Evolutionary conservation across 1,140 invertebrate species (phyloP), one percentile per base, ranked within the genome.

Genomic region (Proales similis): DNA sequence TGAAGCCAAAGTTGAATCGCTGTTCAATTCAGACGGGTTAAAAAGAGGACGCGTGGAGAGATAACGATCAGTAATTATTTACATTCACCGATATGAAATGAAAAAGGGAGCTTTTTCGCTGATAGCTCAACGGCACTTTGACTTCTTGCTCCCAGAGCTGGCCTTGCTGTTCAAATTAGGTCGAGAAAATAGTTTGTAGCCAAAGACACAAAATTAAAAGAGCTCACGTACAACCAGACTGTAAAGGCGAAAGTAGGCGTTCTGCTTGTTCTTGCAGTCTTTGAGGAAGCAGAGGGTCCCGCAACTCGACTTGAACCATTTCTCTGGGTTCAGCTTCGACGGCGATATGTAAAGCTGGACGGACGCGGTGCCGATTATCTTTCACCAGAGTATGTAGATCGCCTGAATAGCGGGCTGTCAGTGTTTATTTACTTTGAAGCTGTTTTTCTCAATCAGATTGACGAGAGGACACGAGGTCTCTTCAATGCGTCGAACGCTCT

Each of bases 281-380:
- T 42, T 57, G 5, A 57, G 36, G 14, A 57, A 57, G 20, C 51
- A 57, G 12, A 57, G 39, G 19, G 51, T 57, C 7, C 51, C 51
- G 17, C 36, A 42, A n/a, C 51, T 57, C 11, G 51, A 57, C 27
- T 57, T 57, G 51, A 57, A 57, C 51, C 51, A 57, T 57, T 57
- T 57, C 24, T 57, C 51, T n/a, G n/a, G n/a, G n/a, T n/a, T n/a
- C 22, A 57, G 20, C 12, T 57, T 36, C 20, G 51, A 42, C 3
- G 51, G 26, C 12, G 51, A 57, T 26, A 57, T 57, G 36, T 42
- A 57, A 5, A 57, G 24, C 29, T 57, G 51, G 4, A 42, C 51
- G 2, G 51, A 36, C 5, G 51, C 51, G 6, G 51, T 57, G 36
- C 36, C 36, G 22, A 57, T n/a, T n/a, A n/a, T n/a, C n/a, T n/a